Percentiles rank a stretch among this genome's conserved stretches.
phyloP scores from a whole-genome alignment of 2,888 invertebrate genomes.

The Clunio marinus region DNA sequence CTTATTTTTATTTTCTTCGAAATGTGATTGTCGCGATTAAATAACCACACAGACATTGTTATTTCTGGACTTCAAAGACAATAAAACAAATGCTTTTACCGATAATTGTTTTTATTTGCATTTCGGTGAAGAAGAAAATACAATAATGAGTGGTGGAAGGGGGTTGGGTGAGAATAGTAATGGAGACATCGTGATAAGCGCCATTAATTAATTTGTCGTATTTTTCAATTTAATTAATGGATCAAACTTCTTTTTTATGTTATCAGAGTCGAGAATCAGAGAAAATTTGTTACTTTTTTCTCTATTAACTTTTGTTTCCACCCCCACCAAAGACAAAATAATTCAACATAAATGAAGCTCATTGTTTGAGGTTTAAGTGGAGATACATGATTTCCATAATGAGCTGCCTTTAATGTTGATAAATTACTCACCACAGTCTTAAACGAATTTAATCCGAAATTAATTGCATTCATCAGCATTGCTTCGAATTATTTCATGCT shows the following conservation, averaged over 20 bases:
- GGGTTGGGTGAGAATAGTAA: not conserved
- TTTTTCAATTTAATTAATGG: constrained; percentile 30
- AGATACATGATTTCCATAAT: too few relatives aligned
- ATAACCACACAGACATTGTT: not conserved
- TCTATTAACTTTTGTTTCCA: too few relatives aligned
- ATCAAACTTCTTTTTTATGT: not conserved
- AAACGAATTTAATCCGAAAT: not conserved
- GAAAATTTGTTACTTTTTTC: too few relatives aligned
- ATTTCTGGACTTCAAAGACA: not conserved
- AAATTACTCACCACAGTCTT: too few relatives aligned
- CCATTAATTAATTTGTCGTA: constrained; percentile 27
- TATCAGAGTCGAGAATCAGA: not conserved
- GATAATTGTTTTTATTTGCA: not conserved
- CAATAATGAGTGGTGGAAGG: too few relatives aligned
- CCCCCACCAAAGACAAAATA: too few relatives aligned
- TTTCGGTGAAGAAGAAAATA: too few relatives aligned
- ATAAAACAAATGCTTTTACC: constrained; percentile 2
- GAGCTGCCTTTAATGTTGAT: too few relatives aligned
- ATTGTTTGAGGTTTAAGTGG: too few relatives aligned
- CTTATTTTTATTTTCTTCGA: not conserved
- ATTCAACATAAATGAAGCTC: too few relatives aligned
- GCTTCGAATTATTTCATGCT: too few relatives aligned
- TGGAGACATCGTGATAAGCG: not conserved
- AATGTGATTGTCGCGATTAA: not conserved
- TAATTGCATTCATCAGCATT: not conserved